Percentiles rank a stretch among this genome's conserved stretches.
Conservation (phyloP, 1,140 invertebrate genomes). For the Lasaia peninsularis region DNA sequence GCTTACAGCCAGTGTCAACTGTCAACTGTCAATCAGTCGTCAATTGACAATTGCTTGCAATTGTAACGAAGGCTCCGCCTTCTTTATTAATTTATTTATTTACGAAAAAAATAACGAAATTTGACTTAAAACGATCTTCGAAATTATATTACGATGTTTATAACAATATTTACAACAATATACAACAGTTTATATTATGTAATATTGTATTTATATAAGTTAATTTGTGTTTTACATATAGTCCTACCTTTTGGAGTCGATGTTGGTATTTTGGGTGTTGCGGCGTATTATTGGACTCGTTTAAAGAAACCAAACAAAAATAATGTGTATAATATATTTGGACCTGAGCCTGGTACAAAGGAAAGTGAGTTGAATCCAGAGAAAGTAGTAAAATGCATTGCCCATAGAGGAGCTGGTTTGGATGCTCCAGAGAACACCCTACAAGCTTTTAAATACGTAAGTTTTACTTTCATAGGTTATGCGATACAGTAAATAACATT, state of each 20-base stretch:
- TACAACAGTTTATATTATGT: slow-evolving; percentile 45
- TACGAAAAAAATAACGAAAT: slow-evolving; percentile 20
- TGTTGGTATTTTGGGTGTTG: slow-evolving; percentile 48
- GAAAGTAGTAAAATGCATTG: slow-evolving; percentile 72
- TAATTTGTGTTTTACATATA: slow-evolving; percentile 49
- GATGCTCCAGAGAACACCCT: slow-evolving; percentile 88
- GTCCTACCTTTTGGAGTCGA: slow-evolving; percentile 60
- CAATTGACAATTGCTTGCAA: background rate
- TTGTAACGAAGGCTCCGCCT: slow-evolving; percentile 37
- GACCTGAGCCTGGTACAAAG: slow-evolving; percentile 47
- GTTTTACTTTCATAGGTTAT: slow-evolving; percentile 29
- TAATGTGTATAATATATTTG: slow-evolving; percentile 56
- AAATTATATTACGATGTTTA: slow-evolving; percentile 58
- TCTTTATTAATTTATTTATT: slow-evolving; percentile 9
- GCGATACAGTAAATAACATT: background rate
- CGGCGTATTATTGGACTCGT: slow-evolving; percentile 54
- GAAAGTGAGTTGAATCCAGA: slow-evolving; percentile 44
- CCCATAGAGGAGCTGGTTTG: slow-evolving; percentile 83
- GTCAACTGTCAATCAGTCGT: too few relatives aligned
- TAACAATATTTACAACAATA: slow-evolving; percentile 38
- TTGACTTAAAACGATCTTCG: slow-evolving; percentile 27
- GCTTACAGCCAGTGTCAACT: too few relatives aligned
- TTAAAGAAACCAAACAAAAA: slow-evolving; percentile 45
- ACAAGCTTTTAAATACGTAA: slow-evolving; percentile 83
- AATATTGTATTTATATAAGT: slow-evolving; percentile 38